phyloP scores from a whole-genome alignment of 2,888 invertebrate species.

The Lithophane socia region DNA sequence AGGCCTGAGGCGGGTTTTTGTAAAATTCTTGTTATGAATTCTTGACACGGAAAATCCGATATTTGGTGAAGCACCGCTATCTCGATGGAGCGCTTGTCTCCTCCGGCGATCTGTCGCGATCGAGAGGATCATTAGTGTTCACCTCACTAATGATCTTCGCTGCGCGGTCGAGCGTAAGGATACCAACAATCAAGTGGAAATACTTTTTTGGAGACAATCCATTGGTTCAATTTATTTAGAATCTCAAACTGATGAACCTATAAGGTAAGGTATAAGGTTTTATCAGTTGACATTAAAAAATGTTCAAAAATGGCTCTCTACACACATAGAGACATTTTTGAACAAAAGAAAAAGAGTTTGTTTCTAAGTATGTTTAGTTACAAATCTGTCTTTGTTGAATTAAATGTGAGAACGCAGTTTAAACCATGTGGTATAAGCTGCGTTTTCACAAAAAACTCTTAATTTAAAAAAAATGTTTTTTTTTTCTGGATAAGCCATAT shows the following conservation, averaged over 20 bases:
- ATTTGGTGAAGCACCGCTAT: slow-evolving; percentile 72
- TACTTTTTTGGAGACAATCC: slow-evolving; percentile 65
- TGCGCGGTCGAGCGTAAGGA: slow-evolving; percentile 66
- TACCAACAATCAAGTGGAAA: slow-evolving; percentile 66
- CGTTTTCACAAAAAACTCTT: too few species aligned
- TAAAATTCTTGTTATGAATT: slow-evolving; percentile 66
- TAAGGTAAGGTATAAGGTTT: too few species aligned
- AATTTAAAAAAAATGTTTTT: too few species aligned
- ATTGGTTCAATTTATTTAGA: slow-evolving; percentile 59
- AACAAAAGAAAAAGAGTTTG: not conserved
- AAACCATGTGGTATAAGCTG: not conserved
- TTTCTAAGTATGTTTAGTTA: not conserved
- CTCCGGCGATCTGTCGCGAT: slow-evolving; percentile 76
- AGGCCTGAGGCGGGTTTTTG: slow-evolving; percentile 50
- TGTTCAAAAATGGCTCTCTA: not conserved
- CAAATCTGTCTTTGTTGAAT: too few species aligned
- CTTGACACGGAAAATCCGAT: slow-evolving; percentile 70
- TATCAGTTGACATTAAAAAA: not conserved
- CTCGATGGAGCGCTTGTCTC: slow-evolving; percentile 73
- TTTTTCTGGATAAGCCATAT: not conserved
- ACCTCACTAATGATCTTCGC: slow-evolving; percentile 84
- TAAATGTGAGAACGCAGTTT: not conserved
- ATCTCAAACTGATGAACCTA: not conserved
- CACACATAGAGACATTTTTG: not conserved
- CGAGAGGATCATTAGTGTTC: slow-evolving; percentile 87